Evolutionary conservation across 2,888 invertebrate species (phyloP).

Genomic region (Saturnia japonica): DNA sequence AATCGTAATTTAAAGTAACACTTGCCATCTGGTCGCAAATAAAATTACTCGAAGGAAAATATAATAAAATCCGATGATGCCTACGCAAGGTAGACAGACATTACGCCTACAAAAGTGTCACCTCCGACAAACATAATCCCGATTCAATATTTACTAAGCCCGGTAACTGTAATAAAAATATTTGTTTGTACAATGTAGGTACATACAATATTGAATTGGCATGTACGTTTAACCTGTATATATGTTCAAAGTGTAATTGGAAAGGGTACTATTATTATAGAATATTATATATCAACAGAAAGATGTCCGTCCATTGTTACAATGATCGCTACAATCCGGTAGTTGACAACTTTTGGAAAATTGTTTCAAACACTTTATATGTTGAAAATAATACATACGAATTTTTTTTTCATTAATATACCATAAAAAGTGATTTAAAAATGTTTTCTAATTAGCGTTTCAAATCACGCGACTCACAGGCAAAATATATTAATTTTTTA

Average conservation of each 20-base stretch:
- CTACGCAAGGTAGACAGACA: constrained; percentile 11
- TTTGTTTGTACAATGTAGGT: neutral
- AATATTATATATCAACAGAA: too few relatives aligned
- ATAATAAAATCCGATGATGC: constrained; percentile 12
- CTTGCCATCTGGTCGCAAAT: neutral
- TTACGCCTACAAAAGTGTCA: constrained; percentile 17
- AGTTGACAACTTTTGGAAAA: too few relatives aligned
- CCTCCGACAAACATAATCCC: neutral
- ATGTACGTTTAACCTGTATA: neutral
- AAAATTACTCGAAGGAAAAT: neutral
- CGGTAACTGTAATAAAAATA: constrained; percentile 11
- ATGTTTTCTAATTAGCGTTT: too few relatives aligned
- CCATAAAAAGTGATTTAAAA: too few relatives aligned
- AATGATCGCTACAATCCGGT: too few relatives aligned
- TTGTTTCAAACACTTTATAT: too few relatives aligned
- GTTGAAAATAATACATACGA: too few relatives aligned
- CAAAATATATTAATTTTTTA: too few relatives aligned
- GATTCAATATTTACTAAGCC: constrained; percentile 16
- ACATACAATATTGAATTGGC: neutral
- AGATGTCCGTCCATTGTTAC: too few relatives aligned
- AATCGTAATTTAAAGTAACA: neutral
- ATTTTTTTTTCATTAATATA: too few relatives aligned
- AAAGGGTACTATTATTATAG: neutral
- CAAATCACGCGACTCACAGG: too few relatives aligned
- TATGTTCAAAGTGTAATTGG: neutral